These are phyloP conservation scores for Synodontis membranacea DNA, from an alignment of 2,113 vertebrate species.

Conservation along the genomic window DNA sequence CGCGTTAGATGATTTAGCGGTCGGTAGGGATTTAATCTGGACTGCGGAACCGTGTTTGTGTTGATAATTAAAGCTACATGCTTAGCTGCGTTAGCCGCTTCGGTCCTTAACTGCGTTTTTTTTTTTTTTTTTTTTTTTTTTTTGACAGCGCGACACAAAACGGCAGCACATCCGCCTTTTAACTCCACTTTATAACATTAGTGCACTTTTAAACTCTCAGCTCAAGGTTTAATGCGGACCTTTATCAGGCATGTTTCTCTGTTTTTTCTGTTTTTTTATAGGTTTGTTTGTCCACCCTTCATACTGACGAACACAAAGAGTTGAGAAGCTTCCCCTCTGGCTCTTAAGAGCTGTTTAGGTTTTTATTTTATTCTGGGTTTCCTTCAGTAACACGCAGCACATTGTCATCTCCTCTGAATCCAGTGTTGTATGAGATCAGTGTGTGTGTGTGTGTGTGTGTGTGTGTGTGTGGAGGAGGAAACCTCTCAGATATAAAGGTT, in stretches of 20 bases:
- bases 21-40: background rate
- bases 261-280: background rate
- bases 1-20: background rate
- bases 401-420: background rate
- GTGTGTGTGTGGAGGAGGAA: background rate
- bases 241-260: background rate
- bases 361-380: too few relatives aligned
- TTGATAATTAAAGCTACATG: slow-evolving; percentile 4
- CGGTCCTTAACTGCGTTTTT: slow-evolving; percentile 34
- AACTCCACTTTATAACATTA: background rate
- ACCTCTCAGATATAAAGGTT: background rate
- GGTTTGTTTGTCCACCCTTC: background rate
- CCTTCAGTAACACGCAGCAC: background rate
- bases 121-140: slow-evolving; percentile 44
- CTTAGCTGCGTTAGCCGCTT: slow-evolving; percentile 20
- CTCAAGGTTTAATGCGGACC: background rate
- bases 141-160: slow-evolving; percentile 45
- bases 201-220: background rate
- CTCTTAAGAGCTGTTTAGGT: slow-evolving; percentile 12
- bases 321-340: slow-evolving; percentile 29
- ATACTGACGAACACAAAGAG: slow-evolving; percentile 44
- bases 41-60: background rate
- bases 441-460: too few relatives aligned
- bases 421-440: too few relatives aligned
- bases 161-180: background rate